phyloP scores from a whole-genome alignment of 2,888 invertebrate species.

The Apodemia mormo region DNA sequence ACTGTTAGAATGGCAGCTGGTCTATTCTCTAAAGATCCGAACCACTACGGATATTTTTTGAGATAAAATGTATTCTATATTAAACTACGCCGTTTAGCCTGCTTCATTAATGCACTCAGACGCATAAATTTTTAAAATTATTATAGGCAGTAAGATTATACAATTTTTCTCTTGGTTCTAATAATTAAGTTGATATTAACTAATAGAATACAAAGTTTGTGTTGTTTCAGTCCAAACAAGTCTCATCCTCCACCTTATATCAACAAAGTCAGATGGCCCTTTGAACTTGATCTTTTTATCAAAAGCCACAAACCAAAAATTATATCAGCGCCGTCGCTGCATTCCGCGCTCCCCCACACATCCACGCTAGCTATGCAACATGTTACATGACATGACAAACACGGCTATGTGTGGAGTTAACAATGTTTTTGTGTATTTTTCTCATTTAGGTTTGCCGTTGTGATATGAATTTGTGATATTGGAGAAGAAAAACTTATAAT shows the following conservation, averaged over 20 bases:
- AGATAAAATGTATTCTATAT: too few species aligned
- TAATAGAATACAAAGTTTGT: background rate
- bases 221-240: conserved; percentile 1
- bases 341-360: conserved; percentile 61
- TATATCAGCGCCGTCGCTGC: conserved; percentile 66
- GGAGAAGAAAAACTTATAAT: background rate
- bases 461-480: background rate
- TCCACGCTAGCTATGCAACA: conserved; percentile 40
- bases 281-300: conserved; percentile 80
- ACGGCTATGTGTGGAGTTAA: background rate
- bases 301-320: conserved; percentile 62
- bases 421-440: conserved; percentile 3
- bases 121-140: too few species aligned
- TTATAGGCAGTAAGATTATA: too few species aligned
- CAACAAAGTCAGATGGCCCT: conserved; percentile 57
- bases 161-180: background rate
- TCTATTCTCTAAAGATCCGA: too few species aligned
- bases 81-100: too few species aligned
- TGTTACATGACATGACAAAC: conserved; percentile 23
- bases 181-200: background rate
- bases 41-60: too few species aligned
- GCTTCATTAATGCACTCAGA: too few species aligned
- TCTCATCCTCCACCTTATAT: conserved; percentile 40
- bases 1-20: too few species aligned
- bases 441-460: background rate